phyloP scores from a whole-genome alignment of 2,113 vertebrate genomes.

The Vimba vimba region DNA sequence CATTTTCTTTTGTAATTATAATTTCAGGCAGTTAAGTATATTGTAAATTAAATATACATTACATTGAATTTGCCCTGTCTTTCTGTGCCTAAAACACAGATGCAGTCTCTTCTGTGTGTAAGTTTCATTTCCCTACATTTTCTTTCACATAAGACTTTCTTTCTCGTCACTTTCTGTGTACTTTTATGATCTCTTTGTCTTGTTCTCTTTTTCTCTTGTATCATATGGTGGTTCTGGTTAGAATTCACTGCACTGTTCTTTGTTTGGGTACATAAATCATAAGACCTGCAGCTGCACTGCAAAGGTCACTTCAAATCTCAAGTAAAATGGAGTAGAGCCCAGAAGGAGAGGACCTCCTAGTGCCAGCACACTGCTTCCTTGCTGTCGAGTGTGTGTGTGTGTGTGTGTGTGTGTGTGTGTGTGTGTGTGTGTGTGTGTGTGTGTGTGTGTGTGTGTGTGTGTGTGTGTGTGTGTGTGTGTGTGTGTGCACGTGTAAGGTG shows the following conservation, averaged over 20 bases:
- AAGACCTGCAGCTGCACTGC: slow-evolving; percentile 61
- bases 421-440: too few species aligned
- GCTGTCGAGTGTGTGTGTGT: neutral
- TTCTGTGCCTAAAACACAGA: neutral
- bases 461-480: neutral
- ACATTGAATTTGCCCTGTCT: neutral
- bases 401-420: slow-evolving; percentile 18
- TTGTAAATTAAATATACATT: neutral
- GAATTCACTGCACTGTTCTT: slow-evolving; percentile 54
- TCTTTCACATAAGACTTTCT: neutral
- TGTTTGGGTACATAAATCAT: slow-evolving; percentile 63
- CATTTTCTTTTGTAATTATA: neutral
- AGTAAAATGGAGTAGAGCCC: slow-evolving; percentile 60
- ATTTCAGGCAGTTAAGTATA: neutral
- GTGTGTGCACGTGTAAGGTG: slow-evolving; percentile 1
- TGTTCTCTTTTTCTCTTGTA: slow-evolving; percentile 25
- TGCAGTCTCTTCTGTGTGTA: neutral
- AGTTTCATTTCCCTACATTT: neutral
- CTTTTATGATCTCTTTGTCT: neutral
- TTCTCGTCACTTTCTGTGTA: neutral
- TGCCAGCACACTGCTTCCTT: slow-evolving; percentile 35
- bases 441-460: too few species aligned
- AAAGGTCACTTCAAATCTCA: slow-evolving; percentile 62
- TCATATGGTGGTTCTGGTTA: slow-evolving; percentile 30
- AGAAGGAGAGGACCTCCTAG: slow-evolving; percentile 56